Conservation (phyloP, 2,797 vertebrate species). For the Brachyalestes nurse region DNA sequence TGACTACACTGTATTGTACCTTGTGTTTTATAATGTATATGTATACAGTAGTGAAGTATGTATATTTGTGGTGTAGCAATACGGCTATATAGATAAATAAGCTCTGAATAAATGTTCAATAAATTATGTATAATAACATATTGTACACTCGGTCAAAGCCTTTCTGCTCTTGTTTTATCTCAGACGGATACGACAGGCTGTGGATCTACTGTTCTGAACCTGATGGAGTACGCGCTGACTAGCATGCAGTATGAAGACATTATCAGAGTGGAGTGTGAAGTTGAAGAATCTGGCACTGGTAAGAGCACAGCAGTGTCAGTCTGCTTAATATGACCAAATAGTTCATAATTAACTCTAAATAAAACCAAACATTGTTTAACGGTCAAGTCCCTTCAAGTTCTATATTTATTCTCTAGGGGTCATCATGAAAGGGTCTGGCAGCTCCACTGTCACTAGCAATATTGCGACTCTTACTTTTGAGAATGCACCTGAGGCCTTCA, state of each 20-base stretch:
- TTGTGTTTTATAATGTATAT: too few relatives aligned
- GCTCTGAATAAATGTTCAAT: too few relatives aligned
- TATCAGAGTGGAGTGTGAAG: slow-evolving; percentile 66
- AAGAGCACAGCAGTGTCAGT: neutral
- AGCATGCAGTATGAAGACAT: slow-evolving; percentile 51
- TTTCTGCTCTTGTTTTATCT: neutral
- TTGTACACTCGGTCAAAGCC: neutral
- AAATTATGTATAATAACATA: too few relatives aligned
- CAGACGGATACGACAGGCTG: slow-evolving; percentile 81
- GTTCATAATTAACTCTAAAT: too few relatives aligned
- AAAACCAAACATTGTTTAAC: too few relatives aligned
- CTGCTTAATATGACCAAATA: too few relatives aligned
- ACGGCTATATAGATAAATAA: too few relatives aligned
- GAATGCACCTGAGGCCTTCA: slow-evolving; percentile 63
- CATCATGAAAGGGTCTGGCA: slow-evolving; percentile 56
- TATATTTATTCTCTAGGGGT: slow-evolving; percentile 67
- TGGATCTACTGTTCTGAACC: slow-evolving; percentile 64
- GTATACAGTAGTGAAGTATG: too few relatives aligned
- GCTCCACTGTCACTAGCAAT: slow-evolving; percentile 34
- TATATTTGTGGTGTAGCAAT: too few relatives aligned
- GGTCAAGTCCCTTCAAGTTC: neutral
- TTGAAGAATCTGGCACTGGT: slow-evolving; percentile 82
- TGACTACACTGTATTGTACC: too few relatives aligned
- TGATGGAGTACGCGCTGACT: slow-evolving; percentile 62
- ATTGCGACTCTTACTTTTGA: slow-evolving; percentile 63